A percentile compares a stretch with the other conserved stretches of the same genome.
Conservation (phyloP, 1,140 invertebrate species). For the Pantala flavescens region DNA sequence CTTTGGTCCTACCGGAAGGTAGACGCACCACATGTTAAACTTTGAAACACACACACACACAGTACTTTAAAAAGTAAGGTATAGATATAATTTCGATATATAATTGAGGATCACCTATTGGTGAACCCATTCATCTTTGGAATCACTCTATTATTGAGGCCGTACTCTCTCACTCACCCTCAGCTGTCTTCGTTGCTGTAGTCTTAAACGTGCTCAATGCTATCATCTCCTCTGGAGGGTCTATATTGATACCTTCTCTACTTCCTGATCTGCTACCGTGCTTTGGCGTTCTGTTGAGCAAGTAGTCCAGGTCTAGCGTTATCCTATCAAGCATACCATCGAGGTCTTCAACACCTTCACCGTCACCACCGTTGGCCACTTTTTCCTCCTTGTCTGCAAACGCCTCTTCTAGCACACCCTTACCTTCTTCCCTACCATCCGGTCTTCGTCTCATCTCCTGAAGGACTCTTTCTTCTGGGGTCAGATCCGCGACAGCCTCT, state of each 20-base stretch:
- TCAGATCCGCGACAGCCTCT: background rate
- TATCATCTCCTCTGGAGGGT: background rate
- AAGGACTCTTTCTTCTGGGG: background rate
- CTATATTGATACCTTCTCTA: background rate
- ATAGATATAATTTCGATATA: no score
- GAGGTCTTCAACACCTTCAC: conserved; percentile 25
- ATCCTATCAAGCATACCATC: conserved; percentile 58
- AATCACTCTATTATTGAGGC: no score
- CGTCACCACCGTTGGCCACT: background rate
- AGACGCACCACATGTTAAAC: no score
- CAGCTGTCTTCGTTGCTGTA: background rate
- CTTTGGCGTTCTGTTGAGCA: conserved; percentile 46
- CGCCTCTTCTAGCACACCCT: background rate
- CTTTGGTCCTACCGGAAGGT: no score
- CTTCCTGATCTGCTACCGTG: background rate
- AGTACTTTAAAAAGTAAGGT: no score
- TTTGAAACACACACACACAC: no score
- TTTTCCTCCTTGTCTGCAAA: background rate
- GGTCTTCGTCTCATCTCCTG: background rate
- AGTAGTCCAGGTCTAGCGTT: conserved; percentile 60
- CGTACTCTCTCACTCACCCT: no score
- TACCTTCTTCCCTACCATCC: background rate
- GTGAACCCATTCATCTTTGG: no score
- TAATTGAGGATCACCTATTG: no score
- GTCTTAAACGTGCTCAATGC: background rate